phyloP scores from a whole-genome alignment of 2,888 invertebrate species.

The Thymelicus lineola region DNA sequence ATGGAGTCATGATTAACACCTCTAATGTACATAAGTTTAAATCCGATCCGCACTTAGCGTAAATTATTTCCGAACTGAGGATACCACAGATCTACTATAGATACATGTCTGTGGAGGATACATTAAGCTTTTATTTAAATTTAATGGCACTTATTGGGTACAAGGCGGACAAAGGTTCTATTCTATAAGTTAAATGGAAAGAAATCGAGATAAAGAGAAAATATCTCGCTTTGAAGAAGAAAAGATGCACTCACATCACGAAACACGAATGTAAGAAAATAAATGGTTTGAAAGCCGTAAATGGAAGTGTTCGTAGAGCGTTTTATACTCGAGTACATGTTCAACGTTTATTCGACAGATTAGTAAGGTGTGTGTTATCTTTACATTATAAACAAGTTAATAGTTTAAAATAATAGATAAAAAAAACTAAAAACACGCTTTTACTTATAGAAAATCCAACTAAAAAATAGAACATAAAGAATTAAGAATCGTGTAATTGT shows the following conservation, averaged over 20 bases:
- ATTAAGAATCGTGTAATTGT: no score
- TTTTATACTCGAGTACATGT: neutral
- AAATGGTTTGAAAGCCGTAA: constrained; percentile 3
- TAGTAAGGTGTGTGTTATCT: no score
- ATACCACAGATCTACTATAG: no score
- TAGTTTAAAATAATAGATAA: no score
- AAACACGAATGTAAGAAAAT: constrained; percentile 15
- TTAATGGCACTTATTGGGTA: constrained; percentile 29
- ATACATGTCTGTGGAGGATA: no score
- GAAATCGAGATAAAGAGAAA: constrained; percentile 31
- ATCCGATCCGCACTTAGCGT: neutral
- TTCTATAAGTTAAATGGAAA: constrained; percentile 31
- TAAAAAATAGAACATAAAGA: no score
- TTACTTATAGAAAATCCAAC: no score
- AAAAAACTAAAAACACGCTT: no score
- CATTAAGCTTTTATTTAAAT: constrained; percentile 15
- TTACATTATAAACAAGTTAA: no score
- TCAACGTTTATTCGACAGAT: neutral
- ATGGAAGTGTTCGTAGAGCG: neutral
- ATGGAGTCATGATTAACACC: no score
- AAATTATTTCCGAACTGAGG: neutral
- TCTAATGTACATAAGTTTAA: no score
- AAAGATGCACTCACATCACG: constrained; percentile 13
- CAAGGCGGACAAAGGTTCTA: constrained; percentile 27
- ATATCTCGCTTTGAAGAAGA: constrained; percentile 14